Evolutionary conservation across 23 tunicate genomes (phyloP).

Genomic region (Phallusia fumigata): DNA sequence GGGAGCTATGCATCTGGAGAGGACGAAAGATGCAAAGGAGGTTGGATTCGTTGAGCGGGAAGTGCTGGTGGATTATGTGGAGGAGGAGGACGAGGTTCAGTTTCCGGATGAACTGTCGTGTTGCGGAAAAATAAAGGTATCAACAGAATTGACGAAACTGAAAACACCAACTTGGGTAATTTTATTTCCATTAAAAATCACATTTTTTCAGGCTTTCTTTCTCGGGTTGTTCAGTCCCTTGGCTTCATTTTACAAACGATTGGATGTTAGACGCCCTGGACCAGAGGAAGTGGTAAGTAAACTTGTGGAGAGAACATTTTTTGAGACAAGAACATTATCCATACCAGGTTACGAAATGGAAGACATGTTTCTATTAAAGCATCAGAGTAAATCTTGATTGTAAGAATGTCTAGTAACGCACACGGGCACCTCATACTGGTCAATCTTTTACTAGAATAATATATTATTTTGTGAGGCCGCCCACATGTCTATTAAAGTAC

Average conservation of each 20-base stretch:
- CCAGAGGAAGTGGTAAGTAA: slow-evolving; percentile 19
- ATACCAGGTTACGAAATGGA: no score
- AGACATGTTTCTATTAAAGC: no score
- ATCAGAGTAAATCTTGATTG: no score
- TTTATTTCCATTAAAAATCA: neutral
- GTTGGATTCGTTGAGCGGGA: slow-evolving; percentile 35
- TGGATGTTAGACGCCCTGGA: slow-evolving; percentile 18
- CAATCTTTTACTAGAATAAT: no score
- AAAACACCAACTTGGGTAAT: neutral
- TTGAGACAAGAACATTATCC: no score
- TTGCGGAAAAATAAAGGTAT: slow-evolving; percentile 3
- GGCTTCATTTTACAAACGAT: neutral
- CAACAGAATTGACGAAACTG: neutral
- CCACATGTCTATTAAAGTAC: no score
- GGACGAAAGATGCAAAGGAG: slow-evolving; percentile 62
- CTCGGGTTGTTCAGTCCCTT: slow-evolving; percentile 18
- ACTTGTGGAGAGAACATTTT: no score
- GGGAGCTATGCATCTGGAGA: slow-evolving; percentile 60
- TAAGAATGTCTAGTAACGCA: no score
- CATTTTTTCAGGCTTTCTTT: neutral
- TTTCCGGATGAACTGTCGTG: neutral
- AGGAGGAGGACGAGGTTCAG: neutral
- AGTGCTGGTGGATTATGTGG: slow-evolving; percentile 6
- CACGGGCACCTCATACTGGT: no score
- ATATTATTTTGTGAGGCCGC: no score